phyloP scores from a whole-genome alignment of 2,797 vertebrate genomes.

The Enteromius trimaculatus region DNA sequence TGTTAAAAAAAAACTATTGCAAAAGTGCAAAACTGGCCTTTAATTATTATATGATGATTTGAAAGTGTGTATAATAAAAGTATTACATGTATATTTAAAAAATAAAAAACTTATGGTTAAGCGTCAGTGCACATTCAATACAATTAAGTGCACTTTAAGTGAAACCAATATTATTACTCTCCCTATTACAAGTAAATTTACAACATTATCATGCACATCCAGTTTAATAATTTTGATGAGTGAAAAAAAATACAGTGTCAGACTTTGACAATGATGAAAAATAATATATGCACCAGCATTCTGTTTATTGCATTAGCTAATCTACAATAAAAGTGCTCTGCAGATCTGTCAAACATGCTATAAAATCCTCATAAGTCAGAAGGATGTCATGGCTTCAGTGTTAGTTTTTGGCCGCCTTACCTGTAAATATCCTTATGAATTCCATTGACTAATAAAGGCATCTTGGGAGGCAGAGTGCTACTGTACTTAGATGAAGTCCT shows the following conservation, averaged over 20 bases:
- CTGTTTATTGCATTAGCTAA: slow-evolving; percentile 7
- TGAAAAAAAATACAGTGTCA: neutral
- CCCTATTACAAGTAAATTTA: neutral
- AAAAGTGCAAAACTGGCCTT: neutral
- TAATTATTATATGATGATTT: neutral
- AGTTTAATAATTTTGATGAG: neutral
- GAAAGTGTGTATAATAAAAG: neutral
- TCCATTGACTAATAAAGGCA: slow-evolving; percentile 86
- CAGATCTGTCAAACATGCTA: neutral
- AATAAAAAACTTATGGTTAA: neutral
- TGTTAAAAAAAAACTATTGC: neutral
- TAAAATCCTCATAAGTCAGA: slow-evolving; percentile 27
- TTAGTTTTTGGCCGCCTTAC: slow-evolving; percentile 73
- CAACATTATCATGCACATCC: neutral
- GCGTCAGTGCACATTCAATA: neutral
- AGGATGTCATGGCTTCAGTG: neutral
- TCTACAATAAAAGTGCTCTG: neutral
- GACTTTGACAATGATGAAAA: slow-evolving; percentile 9
- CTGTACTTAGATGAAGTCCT: slow-evolving; percentile 82
- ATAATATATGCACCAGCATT: neutral
- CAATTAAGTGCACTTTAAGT: neutral
- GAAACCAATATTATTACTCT: neutral
- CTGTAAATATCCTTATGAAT: slow-evolving; percentile 81
- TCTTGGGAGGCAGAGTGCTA: slow-evolving; percentile 86
- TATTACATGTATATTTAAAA: neutral